Conservation (phyloP, 2,888 invertebrate genomes). For the Polydrusus cervinus region DNA sequence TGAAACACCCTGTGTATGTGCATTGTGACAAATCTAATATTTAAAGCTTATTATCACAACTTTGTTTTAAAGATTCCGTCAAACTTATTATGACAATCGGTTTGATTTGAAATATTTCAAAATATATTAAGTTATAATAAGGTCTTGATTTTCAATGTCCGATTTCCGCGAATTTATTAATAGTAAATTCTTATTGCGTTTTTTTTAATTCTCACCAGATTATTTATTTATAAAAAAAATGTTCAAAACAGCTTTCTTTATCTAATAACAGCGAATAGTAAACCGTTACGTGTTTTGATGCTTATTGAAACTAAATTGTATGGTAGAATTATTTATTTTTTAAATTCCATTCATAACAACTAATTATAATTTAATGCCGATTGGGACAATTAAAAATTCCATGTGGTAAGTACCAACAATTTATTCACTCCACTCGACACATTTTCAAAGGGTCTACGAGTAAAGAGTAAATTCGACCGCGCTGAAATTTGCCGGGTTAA, state of each 20-base stretch:
- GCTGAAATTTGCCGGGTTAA: no score
- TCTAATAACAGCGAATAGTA: conserved; percentile 18
- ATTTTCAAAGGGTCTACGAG: neutral
- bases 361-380: conserved; percentile 9
- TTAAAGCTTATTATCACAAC: no score
- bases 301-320: conserved; percentile 17
- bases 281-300: conserved; percentile 36
- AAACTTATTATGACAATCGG: no score
- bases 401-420: neutral
- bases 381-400: neutral
- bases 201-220: neutral
- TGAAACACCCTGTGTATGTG: no score
- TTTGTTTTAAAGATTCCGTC: no score
- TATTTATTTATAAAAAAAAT: conserved; percentile 19
- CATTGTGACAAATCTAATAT: no score
- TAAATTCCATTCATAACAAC: conserved; percentile 11
- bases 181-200: neutral
- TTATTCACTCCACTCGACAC: neutral
- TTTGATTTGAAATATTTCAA: no score
- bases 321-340: conserved; percentile 6
- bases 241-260: conserved; percentile 27
- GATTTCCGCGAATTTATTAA: neutral
- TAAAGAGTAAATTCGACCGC: no score
- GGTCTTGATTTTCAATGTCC: no score
- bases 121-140: no score